Evolutionary conservation across 2,888 invertebrate genomes (phyloP), one percentile per base, ranked within the genome.

Genomic region (Ornithoptera alexandrae): DNA sequence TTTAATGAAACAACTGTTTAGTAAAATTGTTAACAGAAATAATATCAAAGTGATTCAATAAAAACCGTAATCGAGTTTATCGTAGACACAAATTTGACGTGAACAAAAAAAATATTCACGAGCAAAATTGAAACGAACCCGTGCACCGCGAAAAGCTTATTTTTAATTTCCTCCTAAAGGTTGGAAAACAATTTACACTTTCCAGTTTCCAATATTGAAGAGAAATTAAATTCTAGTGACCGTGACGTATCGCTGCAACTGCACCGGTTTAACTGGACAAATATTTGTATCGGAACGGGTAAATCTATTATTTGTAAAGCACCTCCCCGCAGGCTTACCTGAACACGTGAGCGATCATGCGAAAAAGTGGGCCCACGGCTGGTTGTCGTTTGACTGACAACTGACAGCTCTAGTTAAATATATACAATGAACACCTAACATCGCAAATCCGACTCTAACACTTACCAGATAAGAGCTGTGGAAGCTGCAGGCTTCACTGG

Each of bases 341-440:
- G 85, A 88, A 81, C 83, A 85, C 82, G 84, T 84, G 86, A 79
- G 84, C 86, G 81, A 83, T 87, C 86, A 86, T 83, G 88, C 88
- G 88, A 84, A 87, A 90, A 90, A 89, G 85, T 87, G 84, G 85
- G 80, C 81, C 81, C 77, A 78, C 81, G 82, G 80, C 78, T 83
- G 85, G 79, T 81, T 89, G 86, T 81, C 81, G 78, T 79, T 81
- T 87, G 87, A 88, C 83, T 86, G 86, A 85, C 83, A 85, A 81
- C 81, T 82, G 81, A 80, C 81, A 81, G 76, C 63, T 70, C 70
- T 61, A 71, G 72, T 74, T 69, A 70, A 73, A 73, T 70, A 69
- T 70, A 70, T 42, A 57, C 63, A 50, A 42, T 67, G 67, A 65
- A 65, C 56, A 62, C 62, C 59, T n/a, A 8, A 7, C 62, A 69